These are phyloP conservation scores for Lutraria lutraria DNA, from an alignment of 2,888 invertebrate genomes.

Conservation along the genomic window DNA sequence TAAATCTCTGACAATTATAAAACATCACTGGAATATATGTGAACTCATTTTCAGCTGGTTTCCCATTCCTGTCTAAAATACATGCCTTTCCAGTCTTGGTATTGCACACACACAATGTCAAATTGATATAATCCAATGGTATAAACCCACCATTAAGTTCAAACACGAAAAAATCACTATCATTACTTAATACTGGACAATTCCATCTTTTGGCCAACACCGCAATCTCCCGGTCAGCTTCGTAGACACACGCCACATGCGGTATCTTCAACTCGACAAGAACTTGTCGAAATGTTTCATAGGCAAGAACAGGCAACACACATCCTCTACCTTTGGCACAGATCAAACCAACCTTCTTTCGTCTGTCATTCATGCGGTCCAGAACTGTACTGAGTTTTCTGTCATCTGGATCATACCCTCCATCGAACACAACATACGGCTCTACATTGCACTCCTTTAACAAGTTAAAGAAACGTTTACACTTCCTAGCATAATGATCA, in stretches of 20 bases:
- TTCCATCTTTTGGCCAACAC: constrained; percentile 92
- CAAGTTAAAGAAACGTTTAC: constrained; percentile 77
- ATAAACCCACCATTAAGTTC: constrained; percentile 92
- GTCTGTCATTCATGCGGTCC: constrained; percentile 78
- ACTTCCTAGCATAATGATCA: constrained; percentile 78
- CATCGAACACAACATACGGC: constrained; percentile 86
- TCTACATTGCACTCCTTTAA: constrained; percentile 80
- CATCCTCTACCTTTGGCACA: constrained; percentile 84
- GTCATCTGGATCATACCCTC: constrained; percentile 84
- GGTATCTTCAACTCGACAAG: constrained; percentile 90
- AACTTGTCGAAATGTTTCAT: constrained; percentile 92
- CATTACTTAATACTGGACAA: constrained; percentile 96
- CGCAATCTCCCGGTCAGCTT: constrained; percentile 96
- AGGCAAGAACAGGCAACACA: constrained; percentile 92
- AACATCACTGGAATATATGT: constrained; percentile 87
- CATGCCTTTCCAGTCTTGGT: constrained; percentile 50
- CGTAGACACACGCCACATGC: constrained; percentile 93
- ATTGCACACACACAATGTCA: constrained; percentile 68
- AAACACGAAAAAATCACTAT: constrained; percentile 97
- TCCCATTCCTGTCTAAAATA: constrained; percentile 28
- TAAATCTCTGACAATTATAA: constrained; percentile 91
- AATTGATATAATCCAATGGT: constrained; percentile 89
- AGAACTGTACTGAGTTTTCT: constrained; percentile 83
- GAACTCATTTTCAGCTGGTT: constrained; percentile 48
- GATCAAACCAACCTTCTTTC: constrained; percentile 74